Evolutionary conservation across 2,113 vertebrate species (phyloP).

Genomic region (Otus sunia): DNA sequence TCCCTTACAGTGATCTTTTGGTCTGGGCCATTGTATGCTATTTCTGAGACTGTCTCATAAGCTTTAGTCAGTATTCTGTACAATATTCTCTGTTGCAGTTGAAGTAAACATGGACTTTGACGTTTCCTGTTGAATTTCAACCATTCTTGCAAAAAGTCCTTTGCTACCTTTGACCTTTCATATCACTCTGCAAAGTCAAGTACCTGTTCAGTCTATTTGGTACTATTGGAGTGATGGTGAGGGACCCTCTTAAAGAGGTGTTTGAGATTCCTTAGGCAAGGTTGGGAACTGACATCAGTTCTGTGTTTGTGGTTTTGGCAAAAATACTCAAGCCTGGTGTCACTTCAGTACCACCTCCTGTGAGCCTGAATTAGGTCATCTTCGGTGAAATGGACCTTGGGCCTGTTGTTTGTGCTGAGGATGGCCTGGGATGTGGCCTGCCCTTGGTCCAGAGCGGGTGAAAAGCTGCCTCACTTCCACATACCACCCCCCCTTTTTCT

Average conservation of each 20-base stretch:
- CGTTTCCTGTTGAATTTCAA: not conserved
- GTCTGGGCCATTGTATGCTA: not conserved
- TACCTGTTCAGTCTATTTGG: no score
- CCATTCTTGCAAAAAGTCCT: not conserved
- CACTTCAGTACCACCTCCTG: not conserved
- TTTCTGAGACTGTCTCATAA: not conserved
- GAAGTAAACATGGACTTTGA: not conserved
- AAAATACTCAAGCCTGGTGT: not conserved
- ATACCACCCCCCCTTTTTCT: not conserved
- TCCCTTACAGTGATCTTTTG: not conserved
- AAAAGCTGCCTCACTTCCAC: not conserved
- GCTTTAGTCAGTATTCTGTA: not conserved
- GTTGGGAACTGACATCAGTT: not conserved
- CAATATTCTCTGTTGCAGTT: not conserved
- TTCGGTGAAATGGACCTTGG: not conserved
- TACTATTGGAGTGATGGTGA: no score
- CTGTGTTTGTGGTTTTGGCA: not conserved
- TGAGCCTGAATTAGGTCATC: not conserved
- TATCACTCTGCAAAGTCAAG: no score
- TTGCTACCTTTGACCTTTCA: not conserved
- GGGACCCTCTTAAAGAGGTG: not conserved
- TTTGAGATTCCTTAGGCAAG: not conserved
- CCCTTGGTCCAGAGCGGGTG: not conserved
- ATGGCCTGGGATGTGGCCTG: not conserved
- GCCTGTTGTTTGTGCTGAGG: not conserved